Evolutionary conservation across 2,888 invertebrate genomes (phyloP).

Genomic region (Meta bourneti): DNA sequence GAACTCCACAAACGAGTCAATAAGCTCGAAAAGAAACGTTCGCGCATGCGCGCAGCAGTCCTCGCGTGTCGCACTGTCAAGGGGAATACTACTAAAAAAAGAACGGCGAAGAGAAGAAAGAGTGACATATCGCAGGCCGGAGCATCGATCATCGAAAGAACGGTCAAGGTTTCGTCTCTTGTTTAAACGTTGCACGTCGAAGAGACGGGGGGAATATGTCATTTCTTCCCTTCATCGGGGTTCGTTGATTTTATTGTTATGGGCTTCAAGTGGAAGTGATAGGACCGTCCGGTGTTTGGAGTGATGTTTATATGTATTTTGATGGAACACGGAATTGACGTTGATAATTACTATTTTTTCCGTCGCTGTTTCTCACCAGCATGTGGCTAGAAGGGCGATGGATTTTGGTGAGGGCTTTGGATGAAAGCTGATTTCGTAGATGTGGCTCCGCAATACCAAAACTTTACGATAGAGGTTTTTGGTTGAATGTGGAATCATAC

Average conservation of each 20-base stretch:
- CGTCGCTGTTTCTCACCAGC: neutral
- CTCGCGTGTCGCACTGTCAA: conserved; percentile 39
- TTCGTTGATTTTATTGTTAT: conserved; percentile 3
- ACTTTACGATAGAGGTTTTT: no score
- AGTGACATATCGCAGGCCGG: conserved; percentile 19
- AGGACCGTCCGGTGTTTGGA: neutral
- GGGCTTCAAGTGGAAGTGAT: neutral
- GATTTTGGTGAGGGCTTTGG: neutral
- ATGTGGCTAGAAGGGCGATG: neutral
- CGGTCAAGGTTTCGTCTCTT: conserved; percentile 34
- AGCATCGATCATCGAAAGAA: conserved; percentile 59
- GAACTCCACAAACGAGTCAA: no score
- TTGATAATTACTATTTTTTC: neutral
- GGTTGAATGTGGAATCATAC: no score
- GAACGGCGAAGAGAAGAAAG: neutral
- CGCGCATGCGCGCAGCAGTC: conserved; percentile 33
- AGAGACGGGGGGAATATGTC: conserved; percentile 2
- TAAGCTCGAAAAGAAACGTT: neutral
- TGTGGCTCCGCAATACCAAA: no score
- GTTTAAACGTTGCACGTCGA: conserved; percentile 31
- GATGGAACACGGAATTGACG: no score
- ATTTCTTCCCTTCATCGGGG: neutral
- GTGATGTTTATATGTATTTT: neutral
- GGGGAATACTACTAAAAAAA: neutral
- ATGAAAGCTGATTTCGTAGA: no score